These are phyloP conservation scores for Laticauda colubrina DNA, from an alignment of 2,113 vertebrate genomes.

Conservation along the genomic window DNA sequence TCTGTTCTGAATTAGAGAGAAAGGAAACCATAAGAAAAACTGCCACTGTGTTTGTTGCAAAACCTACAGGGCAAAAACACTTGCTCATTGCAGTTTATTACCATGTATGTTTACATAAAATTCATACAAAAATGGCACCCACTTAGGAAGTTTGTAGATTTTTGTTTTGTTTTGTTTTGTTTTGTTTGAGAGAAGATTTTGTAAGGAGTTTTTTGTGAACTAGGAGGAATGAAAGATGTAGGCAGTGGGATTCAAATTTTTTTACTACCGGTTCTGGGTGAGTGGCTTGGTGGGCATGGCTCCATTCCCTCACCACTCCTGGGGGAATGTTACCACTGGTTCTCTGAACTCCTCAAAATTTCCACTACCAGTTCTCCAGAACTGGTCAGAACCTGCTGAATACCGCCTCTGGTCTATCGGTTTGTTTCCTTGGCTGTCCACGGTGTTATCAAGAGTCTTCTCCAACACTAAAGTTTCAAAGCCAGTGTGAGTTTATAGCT, in stretches of 20 bases:
- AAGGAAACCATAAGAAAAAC: background rate
- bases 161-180: background rate
- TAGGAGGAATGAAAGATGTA: background rate
- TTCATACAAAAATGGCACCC: background rate
- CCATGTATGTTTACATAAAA: background rate
- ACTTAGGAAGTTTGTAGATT: background rate
- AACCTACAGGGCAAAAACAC: background rate
- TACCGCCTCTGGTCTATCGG: background rate
- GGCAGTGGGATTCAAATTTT: background rate
- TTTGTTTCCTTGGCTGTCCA: background rate
- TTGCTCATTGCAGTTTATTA: background rate
- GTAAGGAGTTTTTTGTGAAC: background rate
- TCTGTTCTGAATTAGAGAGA: background rate
- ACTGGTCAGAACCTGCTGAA: no score
- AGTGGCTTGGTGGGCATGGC: no score
- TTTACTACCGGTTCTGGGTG: no score
- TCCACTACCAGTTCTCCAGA: no score
- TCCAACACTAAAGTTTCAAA: background rate
- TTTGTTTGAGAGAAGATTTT: background rate
- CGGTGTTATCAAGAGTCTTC: background rate
- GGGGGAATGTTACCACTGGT: no score
- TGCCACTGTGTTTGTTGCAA: background rate
- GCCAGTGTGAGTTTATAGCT: background rate
- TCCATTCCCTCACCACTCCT: no score
- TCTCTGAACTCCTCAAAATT: no score